Conservation (phyloP, 2,113 vertebrate species). For the Desmodus rotundus region DNA sequence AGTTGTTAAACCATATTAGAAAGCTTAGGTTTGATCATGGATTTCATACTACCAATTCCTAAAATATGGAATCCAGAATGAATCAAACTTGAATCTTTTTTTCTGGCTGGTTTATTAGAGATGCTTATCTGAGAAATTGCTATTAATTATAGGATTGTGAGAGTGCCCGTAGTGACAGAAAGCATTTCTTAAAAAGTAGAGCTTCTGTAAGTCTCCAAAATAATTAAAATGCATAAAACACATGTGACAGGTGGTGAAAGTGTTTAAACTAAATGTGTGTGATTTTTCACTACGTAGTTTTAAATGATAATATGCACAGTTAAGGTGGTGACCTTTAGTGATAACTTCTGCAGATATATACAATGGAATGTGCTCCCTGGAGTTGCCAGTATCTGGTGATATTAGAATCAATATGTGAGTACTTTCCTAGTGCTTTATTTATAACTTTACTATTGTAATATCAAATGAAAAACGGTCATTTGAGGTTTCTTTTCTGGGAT, state of each 20-base stretch:
- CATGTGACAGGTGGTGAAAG: constrained; percentile 76
- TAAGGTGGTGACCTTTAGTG: constrained; percentile 61
- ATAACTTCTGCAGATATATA: constrained; percentile 46
- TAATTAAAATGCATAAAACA: constrained; percentile 78
- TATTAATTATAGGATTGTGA: constrained; percentile 58
- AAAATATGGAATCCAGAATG: background rate
- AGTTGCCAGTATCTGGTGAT: constrained; percentile 35
- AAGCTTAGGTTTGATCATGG: background rate
- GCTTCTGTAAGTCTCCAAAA: constrained; percentile 70
- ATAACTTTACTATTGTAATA: constrained; percentile 32
- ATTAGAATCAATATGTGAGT: background rate
- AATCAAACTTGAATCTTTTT: background rate
- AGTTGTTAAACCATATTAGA: background rate
- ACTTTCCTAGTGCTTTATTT: background rate
- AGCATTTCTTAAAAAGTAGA: constrained; percentile 69
- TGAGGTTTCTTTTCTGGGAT: constrained; percentile 8
- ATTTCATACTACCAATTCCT: background rate
- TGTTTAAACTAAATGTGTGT: constrained; percentile 78
- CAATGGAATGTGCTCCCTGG: constrained; percentile 42
- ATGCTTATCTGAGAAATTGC: constrained; percentile 49
- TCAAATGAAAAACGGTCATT: background rate
- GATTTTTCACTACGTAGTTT: constrained; percentile 72
- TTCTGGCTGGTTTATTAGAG: constrained; percentile 4
- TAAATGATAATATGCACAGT: constrained; percentile 63
- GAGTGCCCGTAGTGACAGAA: constrained; percentile 72